These are phyloP conservation scores for Atherix ibis DNA, from an alignment of 2,888 invertebrate species.

Conservation along the genomic window DNA sequence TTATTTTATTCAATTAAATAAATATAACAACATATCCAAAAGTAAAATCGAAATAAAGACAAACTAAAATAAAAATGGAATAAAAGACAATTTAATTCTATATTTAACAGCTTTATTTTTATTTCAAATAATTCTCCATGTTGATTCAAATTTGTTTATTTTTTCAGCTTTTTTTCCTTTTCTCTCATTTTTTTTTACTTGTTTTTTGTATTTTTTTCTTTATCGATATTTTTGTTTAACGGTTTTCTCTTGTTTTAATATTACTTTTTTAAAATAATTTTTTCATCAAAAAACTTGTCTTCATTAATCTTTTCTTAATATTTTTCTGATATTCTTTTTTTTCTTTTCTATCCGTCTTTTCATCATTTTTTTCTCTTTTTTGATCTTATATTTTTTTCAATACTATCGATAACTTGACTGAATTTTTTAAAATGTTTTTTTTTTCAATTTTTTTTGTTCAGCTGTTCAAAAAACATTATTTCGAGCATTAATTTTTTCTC, in stretches of 20 bases:
- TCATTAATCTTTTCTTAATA: neutral
- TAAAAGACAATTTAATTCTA: constrained; percentile 6
- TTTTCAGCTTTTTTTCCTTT: constrained; percentile 3
- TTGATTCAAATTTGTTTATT: constrained; percentile 6
- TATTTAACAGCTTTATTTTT: constrained; percentile 7
- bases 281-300: constrained; percentile 1
- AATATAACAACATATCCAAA: no score
- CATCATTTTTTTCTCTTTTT: neutral
- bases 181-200: constrained; percentile 4
- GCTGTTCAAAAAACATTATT: constrained; percentile 9
- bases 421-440: constrained; percentile 2
- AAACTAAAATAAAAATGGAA: constrained; percentile 6
- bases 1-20: no score
- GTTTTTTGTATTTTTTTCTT: constrained; percentile 1
- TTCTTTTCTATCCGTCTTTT: neutral
- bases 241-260: constrained; percentile 3
- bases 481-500: constrained; percentile 5
- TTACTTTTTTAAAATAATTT: constrained; percentile 3
- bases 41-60: no score
- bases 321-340: neutral
- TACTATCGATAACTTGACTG: no score
- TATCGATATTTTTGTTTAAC: neutral
- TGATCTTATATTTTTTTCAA: neutral
- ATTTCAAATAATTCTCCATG: constrained; percentile 6
- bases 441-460: constrained; percentile 10